Evolutionary conservation across 2,113 vertebrate species (phyloP).

Genomic region (Chaenogobius annularis): DNA sequence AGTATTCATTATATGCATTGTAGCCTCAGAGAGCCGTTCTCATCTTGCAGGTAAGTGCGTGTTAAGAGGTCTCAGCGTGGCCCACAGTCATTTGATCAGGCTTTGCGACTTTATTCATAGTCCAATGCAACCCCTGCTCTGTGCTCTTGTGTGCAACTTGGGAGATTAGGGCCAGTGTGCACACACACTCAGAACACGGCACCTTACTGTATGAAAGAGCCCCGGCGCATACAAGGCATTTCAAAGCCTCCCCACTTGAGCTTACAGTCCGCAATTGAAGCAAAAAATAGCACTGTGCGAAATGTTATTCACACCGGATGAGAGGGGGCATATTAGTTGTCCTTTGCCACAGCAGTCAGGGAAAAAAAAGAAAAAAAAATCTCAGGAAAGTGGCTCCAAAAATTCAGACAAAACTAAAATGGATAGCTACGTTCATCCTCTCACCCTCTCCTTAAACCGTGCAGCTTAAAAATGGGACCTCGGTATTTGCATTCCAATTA

Average conservation of each 20-base stretch:
- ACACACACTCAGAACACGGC: slow-evolving; percentile 39
- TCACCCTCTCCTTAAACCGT: slow-evolving; percentile 57
- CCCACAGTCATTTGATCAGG: slow-evolving; percentile 55
- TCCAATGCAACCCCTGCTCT: slow-evolving; percentile 44
- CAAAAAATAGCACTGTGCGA: slow-evolving; percentile 47
- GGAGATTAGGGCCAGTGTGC: slow-evolving; percentile 58
- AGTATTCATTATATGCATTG: slow-evolving; percentile 45
- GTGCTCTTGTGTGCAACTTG: slow-evolving; percentile 51
- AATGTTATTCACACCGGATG: slow-evolving; percentile 62
- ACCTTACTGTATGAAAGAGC: slow-evolving; percentile 50
- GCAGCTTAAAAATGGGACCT: slow-evolving; percentile 68
- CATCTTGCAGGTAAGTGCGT: slow-evolving; percentile 45
- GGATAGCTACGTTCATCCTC: slow-evolving; percentile 48
- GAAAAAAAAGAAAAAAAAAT: neutral
- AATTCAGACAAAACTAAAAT: slow-evolving; percentile 39
- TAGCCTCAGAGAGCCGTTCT: slow-evolving; percentile 29
- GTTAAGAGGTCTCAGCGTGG: slow-evolving; percentile 53
- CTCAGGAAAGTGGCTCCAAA: slow-evolving; percentile 44
- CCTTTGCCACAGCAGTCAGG: slow-evolving; percentile 49
- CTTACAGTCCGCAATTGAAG: slow-evolving; percentile 49
- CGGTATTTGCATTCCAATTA: slow-evolving; percentile 77
- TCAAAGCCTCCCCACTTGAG: slow-evolving; percentile 36
- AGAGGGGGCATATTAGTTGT: slow-evolving; percentile 53
- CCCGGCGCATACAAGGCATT: slow-evolving; percentile 38
- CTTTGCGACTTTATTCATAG: slow-evolving; percentile 57